phyloP scores from a whole-genome alignment of 2,113 vertebrate species.

The Dendropsophus ebraccatus region DNA sequence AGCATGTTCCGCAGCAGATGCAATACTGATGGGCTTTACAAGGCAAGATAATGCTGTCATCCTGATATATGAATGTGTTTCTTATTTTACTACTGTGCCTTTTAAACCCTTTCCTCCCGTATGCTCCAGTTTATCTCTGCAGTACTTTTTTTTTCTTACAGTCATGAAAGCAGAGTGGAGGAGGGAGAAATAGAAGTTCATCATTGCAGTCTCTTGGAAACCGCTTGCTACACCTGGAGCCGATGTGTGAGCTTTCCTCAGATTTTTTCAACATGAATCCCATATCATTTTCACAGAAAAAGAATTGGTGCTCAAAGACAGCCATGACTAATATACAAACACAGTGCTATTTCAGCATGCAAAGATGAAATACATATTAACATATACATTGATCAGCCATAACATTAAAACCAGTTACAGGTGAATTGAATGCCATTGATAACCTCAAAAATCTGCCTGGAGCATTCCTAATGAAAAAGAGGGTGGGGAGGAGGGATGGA shows the following conservation, averaged over 20 bases:
- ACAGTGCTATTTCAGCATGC: not conserved
- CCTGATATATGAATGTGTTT: constrained; percentile 42
- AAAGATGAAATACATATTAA: not conserved
- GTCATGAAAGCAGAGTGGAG: constrained; percentile 16
- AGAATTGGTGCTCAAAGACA: not conserved
- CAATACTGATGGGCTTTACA: constrained; percentile 31
- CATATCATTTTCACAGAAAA: not conserved
- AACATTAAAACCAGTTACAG: not conserved
- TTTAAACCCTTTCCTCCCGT: constrained; percentile 41
- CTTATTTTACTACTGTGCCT: constrained; percentile 44
- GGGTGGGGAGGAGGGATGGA: no score
- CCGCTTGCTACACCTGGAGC: not conserved
- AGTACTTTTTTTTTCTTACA: constrained; percentile 35
- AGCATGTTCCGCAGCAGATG: not conserved
- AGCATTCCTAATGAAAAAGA: no score
- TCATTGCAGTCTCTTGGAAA: constrained; percentile 6
- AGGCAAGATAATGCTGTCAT: constrained; percentile 35
- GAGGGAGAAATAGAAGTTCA: constrained; percentile 37
- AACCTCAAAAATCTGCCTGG: no score
- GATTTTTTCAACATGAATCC: not conserved
- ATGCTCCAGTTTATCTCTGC: constrained; percentile 42
- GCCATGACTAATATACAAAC: no score
- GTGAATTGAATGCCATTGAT: not conserved
- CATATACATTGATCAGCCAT: not conserved
- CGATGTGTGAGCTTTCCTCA: not conserved